Evolutionary conservation across 2,888 invertebrate species (phyloP).

Genomic region (Magallana nippona): DNA sequence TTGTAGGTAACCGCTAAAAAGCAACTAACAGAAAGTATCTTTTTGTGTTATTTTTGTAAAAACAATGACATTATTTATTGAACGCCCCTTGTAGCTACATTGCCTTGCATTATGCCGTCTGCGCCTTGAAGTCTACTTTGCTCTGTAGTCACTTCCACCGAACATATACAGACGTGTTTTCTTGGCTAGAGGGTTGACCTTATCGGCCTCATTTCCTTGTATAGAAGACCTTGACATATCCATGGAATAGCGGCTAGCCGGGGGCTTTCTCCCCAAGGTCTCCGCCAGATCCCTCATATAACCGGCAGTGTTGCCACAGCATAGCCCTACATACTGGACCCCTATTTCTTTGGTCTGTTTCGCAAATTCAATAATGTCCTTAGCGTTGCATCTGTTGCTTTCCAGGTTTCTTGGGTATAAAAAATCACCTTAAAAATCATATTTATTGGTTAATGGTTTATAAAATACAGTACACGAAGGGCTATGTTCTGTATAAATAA

Average conservation of each 20-base stretch:
- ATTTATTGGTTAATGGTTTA: neutral
- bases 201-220: neutral
- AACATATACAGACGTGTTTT: conserved; percentile 14
- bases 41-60: no score
- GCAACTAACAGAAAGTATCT: no score
- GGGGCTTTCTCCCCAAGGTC: conserved; percentile 27
- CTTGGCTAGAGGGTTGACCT: neutral
- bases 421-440: conserved; percentile 30
- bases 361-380: conserved; percentile 38
- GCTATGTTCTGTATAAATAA: neutral
- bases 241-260: conserved; percentile 33
- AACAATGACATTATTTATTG: no score
- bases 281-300: conserved; percentile 46
- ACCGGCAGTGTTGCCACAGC: conserved; percentile 39
- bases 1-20: no score
- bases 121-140: neutral
- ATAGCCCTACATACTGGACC: conserved; percentile 40
- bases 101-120: no score
- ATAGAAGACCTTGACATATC: conserved; percentile 37
- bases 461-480: no score
- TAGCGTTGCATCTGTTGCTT: conserved; percentile 9
- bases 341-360: conserved; percentile 43
- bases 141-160: neutral
- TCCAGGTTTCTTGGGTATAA: conserved; percentile 37
- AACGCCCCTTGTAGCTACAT: no score